Conservation (phyloP, 2,113 vertebrate genomes). For the Odobenus rosmarus region DNA sequence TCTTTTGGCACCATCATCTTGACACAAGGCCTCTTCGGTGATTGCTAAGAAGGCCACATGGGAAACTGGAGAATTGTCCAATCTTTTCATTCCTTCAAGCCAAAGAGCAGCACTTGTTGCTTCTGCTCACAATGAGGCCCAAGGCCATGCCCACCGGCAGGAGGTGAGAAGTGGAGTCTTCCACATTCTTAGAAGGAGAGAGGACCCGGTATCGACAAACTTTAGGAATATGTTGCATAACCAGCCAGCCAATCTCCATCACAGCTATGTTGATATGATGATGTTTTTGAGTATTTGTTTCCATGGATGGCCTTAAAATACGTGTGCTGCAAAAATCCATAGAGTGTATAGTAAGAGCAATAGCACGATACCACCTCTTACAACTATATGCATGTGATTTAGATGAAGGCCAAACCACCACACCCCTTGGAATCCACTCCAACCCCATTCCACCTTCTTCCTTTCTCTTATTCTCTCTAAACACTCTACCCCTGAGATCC, state of each 20-base stretch:
- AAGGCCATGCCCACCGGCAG: neutral
- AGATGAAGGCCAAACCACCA: neutral
- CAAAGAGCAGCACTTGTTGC: neutral
- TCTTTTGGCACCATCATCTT: neutral
- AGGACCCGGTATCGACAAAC: neutral
- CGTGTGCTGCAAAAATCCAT: neutral
- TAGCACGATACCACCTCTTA: neutral
- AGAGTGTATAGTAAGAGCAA: neutral
- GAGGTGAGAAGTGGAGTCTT: neutral
- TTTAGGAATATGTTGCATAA: neutral
- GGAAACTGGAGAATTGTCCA: accelerated
- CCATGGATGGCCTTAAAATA: neutral
- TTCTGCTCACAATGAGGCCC: neutral
- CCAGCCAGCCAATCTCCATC: neutral
- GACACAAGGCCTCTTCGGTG: neutral
- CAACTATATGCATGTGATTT: neutral
- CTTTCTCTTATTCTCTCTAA: neutral
- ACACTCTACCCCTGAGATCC: neutral
- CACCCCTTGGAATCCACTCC: neutral
- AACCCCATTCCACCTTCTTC: neutral
- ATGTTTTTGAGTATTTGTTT: neutral
- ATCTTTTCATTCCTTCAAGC: neutral
- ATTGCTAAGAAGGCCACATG: neutral
- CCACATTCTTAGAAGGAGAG: neutral
- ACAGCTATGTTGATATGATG: neutral